A percentile compares a stretch with the other conserved stretches of the same genome.
These are phyloP conservation scores for Mycetomoellerius zeteki DNA, from an alignment of 1,140 invertebrate species.

Conservation along the genomic window DNA sequence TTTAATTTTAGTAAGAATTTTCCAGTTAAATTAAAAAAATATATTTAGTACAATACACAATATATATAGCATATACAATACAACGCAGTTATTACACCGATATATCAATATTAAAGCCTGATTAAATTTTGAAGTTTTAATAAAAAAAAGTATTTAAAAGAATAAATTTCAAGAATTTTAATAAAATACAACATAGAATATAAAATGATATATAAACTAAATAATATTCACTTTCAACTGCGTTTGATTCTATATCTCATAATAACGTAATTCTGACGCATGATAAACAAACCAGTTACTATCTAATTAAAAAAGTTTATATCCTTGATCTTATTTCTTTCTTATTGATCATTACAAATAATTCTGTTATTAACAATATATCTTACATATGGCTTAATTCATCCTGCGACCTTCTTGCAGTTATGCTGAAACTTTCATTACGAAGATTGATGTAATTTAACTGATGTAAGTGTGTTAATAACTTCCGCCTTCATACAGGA, in stretches of 20 bases:
- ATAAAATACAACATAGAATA: background rate
- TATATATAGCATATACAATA: background rate
- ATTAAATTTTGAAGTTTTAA: background rate
- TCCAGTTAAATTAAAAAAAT: background rate
- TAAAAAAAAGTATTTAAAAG: background rate
- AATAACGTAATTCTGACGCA: background rate
- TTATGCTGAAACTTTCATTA: background rate
- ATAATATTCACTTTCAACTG: background rate
- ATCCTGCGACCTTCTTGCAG: background rate
- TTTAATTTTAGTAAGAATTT: background rate
- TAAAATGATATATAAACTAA: background rate
- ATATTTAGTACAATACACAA: background rate
- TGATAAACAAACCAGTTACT: constrained; percentile 1
- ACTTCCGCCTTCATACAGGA: constrained; percentile 24
- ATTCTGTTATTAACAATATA: background rate
- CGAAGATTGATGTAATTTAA: constrained; percentile 46
- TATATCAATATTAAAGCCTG: background rate
- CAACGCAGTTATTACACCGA: background rate
- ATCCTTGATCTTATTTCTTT: constrained; percentile 26
- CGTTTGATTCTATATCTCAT: background rate
- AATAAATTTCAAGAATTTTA: background rate
- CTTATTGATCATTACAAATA: background rate
- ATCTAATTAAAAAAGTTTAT: background rate
- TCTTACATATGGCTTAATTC: constrained; percentile 19
- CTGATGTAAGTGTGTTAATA: constrained; percentile 57